Evolutionary conservation across 2,888 invertebrate species (phyloP).

Genomic region (Sesia apiformis): DNA sequence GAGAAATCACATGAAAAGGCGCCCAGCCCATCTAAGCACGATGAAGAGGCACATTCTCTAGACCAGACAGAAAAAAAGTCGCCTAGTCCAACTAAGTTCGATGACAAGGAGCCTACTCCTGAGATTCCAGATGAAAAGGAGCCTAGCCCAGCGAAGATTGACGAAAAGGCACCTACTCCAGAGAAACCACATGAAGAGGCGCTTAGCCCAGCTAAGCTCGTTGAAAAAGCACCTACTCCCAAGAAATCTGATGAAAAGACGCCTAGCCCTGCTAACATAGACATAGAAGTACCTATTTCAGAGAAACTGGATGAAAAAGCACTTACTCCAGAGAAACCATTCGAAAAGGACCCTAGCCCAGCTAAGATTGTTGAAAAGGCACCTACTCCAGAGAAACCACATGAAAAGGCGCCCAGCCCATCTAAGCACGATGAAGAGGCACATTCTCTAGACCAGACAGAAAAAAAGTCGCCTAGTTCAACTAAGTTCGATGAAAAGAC

Average conservation of each 20-base stretch:
- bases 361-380: slow-evolving; percentile 3
- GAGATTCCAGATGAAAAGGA: neutral
- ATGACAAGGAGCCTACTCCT: neutral
- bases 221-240: neutral
- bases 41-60: neutral
- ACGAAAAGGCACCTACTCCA: neutral
- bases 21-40: neutral
- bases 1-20: neutral
- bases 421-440: neutral
- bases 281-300: neutral
- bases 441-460: neutral
- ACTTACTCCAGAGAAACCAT: neutral
- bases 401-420: slow-evolving; percentile 1
- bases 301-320: neutral
- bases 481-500: neutral
- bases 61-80: neutral
- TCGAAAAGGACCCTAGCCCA: neutral
- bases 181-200: neutral
- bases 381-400: slow-evolving; percentile 3
- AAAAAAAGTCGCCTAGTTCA: neutral
- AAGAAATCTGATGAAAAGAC: neutral
- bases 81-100: neutral
- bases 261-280: neutral
- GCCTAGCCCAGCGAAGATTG: neutral
- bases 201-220: neutral